These are phyloP conservation scores for Oscheius sp. DNA, from an alignment of 1,140 invertebrate species.

Conservation along the genomic window DNA sequence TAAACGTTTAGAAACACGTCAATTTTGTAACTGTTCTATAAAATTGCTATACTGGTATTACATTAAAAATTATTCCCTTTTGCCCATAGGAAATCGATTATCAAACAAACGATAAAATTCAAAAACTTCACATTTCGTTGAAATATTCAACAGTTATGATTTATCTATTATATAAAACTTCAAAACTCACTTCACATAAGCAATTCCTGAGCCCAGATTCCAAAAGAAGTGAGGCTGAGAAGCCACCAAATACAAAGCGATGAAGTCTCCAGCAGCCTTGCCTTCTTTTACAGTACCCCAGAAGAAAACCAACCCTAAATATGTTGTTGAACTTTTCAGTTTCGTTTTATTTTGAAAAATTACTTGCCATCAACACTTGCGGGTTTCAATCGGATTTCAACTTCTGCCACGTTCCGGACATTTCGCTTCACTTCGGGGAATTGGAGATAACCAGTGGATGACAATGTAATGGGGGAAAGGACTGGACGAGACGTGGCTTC, in stretches of 20 bases:
- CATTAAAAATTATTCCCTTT: no score
- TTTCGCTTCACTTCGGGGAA: conserved; percentile 10
- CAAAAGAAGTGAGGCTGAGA: conserved; percentile 31
- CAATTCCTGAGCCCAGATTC: conserved; percentile 32
- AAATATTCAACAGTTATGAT: no score
- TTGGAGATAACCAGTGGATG: conserved; percentile 15
- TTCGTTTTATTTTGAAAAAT: not conserved
- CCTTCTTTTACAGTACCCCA: not conserved
- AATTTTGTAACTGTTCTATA: no score
- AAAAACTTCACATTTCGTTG: no score
- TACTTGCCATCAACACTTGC: conserved; percentile 13
- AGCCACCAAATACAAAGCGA: conserved; percentile 23
- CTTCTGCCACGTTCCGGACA: not conserved
- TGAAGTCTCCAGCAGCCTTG: conserved; percentile 23
- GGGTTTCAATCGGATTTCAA: conserved; percentile 19
- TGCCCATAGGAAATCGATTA: no score
- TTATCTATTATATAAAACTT: not conserved
- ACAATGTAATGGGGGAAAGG: no score
- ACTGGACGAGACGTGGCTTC: no score
- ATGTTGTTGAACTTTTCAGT: no score
- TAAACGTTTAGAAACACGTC: no score
- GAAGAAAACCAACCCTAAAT: not conserved
- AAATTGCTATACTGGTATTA: no score
- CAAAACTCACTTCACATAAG: conserved; percentile 27
- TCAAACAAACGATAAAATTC: no score